These are phyloP conservation scores for Todiramphus saurophagus DNA, from an alignment of 2,113 vertebrate genomes.

Conservation along the genomic window DNA sequence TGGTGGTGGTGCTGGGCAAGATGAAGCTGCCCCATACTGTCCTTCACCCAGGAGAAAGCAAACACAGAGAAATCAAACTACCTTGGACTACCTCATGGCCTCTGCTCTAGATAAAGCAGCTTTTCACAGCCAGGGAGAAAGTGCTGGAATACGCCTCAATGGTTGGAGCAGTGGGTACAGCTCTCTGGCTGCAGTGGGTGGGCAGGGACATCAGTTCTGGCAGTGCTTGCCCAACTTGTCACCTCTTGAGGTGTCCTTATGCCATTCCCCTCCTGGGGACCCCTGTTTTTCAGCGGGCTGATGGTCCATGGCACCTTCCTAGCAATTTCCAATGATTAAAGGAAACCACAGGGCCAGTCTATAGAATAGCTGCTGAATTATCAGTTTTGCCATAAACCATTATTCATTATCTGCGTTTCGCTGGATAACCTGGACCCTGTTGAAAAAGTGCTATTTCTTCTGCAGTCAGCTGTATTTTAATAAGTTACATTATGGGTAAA, in stretches of 20 bases:
- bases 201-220: rapidly evolving
- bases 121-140: not conserved
- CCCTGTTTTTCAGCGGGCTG: not conserved
- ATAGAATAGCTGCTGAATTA: not conserved
- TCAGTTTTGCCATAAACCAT: conserved; percentile 36
- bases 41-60: rapidly evolving
- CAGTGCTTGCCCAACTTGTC: rapidly evolving
- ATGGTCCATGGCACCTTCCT: not conserved
- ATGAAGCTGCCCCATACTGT: rapidly evolving
- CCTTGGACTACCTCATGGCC: not conserved
- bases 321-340: not conserved
- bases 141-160: rapidly evolving
- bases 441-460: conserved; percentile 13
- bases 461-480: conserved; percentile 67
- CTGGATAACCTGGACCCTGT: not conserved
- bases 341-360: not conserved
- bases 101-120: not conserved
- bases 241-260: not conserved
- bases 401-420: not conserved
- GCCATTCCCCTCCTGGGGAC: not conserved
- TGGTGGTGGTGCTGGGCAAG: rapidly evolving
- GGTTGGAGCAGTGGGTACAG: not conserved
- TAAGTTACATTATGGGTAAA: conserved; percentile 41
- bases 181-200: not conserved
- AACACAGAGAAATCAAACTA: rapidly evolving